A percentile compares a stretch with the other conserved stretches of the same genome.
phyloP scores from a whole-genome alignment of 2,888 invertebrate species.

The Suillia variegata region DNA sequence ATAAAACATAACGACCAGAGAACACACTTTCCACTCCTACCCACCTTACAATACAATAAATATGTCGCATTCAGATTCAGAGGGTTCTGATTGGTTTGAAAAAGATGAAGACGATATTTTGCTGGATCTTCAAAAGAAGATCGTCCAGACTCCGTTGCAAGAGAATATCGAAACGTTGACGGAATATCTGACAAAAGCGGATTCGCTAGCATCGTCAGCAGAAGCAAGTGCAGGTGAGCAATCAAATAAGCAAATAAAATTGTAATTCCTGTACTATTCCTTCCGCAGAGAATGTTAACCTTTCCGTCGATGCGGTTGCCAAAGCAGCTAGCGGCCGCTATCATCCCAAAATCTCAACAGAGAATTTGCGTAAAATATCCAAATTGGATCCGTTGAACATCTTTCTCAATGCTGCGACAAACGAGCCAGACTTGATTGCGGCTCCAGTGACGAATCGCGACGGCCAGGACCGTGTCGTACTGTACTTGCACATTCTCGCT shows the following conservation, averaged over 20 bases:
- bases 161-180: conserved; percentile 28
- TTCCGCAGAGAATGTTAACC: too few relatives aligned
- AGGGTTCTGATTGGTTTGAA: conserved; percentile 54
- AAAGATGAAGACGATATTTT: conserved; percentile 56
- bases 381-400: conserved; percentile 43
- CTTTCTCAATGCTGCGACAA: conserved; percentile 42
- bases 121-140: conserved; percentile 40
- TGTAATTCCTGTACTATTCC: too few relatives aligned
- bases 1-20: too few relatives aligned
- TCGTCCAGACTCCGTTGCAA: conserved; percentile 23
- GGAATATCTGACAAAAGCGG: too few relatives aligned
- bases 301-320: neutral
- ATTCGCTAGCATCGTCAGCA: too few relatives aligned
- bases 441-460: conserved; percentile 41
- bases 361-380: neutral
- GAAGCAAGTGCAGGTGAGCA: too few relatives aligned
- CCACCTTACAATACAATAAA: too few relatives aligned
- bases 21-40: too few relatives aligned
- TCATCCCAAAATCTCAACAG: neutral
- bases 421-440: conserved; percentile 35
- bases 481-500: conserved; percentile 40
- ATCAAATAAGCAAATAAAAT: too few relatives aligned
- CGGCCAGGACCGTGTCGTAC: conserved; percentile 37
- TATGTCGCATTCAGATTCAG: neutral
- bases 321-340: neutral